A percentile compares a stretch with the other conserved stretches of the same genome.
Evolutionary conservation across 2,797 vertebrate genomes (phyloP).

Genomic region (Prunella strophiata): DNA sequence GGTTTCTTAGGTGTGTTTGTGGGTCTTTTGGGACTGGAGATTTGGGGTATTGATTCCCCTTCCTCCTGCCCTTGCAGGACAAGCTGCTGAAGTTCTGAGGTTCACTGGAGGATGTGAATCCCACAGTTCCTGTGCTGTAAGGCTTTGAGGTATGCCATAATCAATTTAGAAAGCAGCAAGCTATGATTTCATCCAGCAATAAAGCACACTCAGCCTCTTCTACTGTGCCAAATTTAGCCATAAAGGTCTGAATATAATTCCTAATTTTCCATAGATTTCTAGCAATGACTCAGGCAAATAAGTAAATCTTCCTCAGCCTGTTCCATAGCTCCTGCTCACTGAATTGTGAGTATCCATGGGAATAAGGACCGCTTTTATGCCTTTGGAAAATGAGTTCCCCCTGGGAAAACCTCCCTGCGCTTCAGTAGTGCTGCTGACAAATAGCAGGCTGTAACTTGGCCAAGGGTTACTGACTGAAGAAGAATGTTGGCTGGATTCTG

Average conservation of each 20-base stretch:
- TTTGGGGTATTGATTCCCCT: not conserved
- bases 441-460: not conserved
- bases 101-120: not conserved
- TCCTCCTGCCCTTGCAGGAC: not conserved
- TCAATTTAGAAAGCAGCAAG: not conserved
- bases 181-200: not conserved
- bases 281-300: not conserved
- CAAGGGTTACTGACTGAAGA: not conserved
- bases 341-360: not conserved
- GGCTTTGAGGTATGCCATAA: not conserved
- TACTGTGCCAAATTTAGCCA: not conserved
- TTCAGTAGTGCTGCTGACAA: not conserved
- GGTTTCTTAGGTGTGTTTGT: not conserved
- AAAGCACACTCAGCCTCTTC: not conserved
- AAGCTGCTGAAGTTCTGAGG: not conserved
- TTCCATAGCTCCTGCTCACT: not conserved
- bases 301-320: not conserved
- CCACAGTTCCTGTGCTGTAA: not conserved
- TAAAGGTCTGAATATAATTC: not conserved
- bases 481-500: conserved; percentile 13
- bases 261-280: not conserved
- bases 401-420: not conserved
- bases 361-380: not conserved
- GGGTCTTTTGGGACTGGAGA: not conserved
- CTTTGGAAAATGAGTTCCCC: not conserved